Conservation (phyloP, 2,888 invertebrate genomes). For the Seira ritae region DNA sequence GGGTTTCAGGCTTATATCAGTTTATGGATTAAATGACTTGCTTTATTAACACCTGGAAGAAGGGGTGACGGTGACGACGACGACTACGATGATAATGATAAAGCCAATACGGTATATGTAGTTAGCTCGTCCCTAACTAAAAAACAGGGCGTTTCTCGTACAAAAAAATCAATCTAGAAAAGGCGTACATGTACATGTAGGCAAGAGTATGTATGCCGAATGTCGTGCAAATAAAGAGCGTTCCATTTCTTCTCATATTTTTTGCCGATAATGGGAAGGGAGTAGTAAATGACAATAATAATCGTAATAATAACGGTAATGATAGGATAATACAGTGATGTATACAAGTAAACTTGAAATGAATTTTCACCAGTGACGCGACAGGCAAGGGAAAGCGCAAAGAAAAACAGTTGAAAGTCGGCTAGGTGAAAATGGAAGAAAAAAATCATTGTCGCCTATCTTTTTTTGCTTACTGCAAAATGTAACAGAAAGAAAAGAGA, state of each 20-base stretch:
- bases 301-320: constrained; percentile 1
- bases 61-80: too few species aligned
- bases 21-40: neutral
- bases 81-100: too few species aligned
- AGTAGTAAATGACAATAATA: constrained; percentile 6
- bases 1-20: neutral
- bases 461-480: neutral
- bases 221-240: neutral
- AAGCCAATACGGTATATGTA: neutral
- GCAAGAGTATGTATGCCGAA: neutral
- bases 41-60: neutral
- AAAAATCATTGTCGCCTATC: neutral
- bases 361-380: neutral
- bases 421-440: neutral
- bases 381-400: neutral
- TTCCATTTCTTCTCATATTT: neutral
- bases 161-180: neutral
- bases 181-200: neutral
- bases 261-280: neutral
- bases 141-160: neutral
- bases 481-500: neutral
- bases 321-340: constrained; percentile 3
- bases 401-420: neutral
- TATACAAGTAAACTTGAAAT: neutral
- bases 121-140: neutral